phyloP scores from a whole-genome alignment of 2,797 vertebrate species.

The Tolypeutes matacus region DNA sequence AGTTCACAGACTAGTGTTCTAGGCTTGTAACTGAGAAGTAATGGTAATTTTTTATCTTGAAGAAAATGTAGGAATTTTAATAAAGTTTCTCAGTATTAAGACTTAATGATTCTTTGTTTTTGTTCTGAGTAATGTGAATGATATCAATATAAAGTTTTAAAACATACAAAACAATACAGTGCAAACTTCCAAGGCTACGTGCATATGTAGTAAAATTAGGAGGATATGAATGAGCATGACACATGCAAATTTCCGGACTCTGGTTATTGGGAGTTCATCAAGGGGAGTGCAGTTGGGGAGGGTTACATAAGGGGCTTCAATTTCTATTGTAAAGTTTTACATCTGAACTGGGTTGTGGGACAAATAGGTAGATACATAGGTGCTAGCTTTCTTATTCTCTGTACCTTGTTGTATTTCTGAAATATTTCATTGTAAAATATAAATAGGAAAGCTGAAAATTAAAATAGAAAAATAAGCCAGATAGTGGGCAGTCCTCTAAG shows the following conservation, averaged over 20 bases:
- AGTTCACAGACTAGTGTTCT: background rate
- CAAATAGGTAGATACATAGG: background rate
- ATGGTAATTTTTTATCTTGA: background rate
- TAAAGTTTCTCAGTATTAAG: constrained; percentile 38
- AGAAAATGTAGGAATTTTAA: background rate
- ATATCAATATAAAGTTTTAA: background rate
- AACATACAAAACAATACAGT: background rate
- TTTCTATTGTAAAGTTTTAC: constrained; percentile 17
- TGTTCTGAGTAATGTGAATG: background rate
- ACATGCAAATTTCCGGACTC: background rate
- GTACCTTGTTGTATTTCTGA: constrained; percentile 12
- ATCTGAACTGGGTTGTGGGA: background rate
- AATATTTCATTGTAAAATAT: background rate
- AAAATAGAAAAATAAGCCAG: constrained; percentile 36
- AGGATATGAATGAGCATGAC: background rate
- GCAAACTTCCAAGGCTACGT: background rate
- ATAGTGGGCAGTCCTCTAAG: background rate
- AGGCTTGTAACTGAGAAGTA: background rate
- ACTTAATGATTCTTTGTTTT: constrained; percentile 34
- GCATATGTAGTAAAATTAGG: background rate
- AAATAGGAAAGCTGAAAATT: background rate
- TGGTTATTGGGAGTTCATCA: background rate
- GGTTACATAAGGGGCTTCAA: background rate
- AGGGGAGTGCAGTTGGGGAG: background rate
- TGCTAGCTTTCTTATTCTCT: background rate